These are phyloP conservation scores for Psophia crepitans DNA, from an alignment of 2,113 vertebrate species.

Conservation along the genomic window DNA sequence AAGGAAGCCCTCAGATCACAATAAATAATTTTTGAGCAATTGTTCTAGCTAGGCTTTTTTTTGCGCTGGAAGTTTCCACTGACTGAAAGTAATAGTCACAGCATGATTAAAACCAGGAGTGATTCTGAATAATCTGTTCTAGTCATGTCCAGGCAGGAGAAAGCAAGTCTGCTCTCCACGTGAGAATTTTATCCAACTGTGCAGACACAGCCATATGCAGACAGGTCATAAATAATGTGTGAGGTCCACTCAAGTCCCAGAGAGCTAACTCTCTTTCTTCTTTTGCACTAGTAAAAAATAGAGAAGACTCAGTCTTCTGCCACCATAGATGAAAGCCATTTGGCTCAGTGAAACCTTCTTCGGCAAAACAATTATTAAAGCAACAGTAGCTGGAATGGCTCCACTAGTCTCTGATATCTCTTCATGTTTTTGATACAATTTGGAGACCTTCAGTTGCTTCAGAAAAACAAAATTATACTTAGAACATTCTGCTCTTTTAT, in stretches of 20 bases:
- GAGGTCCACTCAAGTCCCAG: background rate
- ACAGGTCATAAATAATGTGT: background rate
- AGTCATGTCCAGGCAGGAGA: background rate
- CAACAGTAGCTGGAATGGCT: background rate
- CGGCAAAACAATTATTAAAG: background rate
- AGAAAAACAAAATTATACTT: background rate
- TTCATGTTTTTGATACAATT: background rate
- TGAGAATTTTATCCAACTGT: background rate
- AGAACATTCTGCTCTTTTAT: background rate
- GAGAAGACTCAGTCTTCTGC: background rate
- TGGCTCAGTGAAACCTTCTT: background rate
- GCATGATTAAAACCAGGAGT: background rate
- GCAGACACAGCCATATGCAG: background rate
- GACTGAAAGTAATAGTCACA: background rate
- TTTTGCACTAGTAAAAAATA: background rate
- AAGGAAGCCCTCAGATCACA: background rate
- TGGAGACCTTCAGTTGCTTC: background rate
- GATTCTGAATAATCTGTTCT: background rate
- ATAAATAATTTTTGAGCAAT: background rate
- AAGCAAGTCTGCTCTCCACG: background rate
- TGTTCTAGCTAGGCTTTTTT: background rate
- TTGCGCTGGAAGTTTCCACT: background rate
- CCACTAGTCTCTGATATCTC: background rate
- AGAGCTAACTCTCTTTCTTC: background rate
- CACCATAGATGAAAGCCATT: background rate